Base-by-base conservation (phyloP, 2,888 invertebrate genomes). In the Tuberolachnus salignus region DNA sequence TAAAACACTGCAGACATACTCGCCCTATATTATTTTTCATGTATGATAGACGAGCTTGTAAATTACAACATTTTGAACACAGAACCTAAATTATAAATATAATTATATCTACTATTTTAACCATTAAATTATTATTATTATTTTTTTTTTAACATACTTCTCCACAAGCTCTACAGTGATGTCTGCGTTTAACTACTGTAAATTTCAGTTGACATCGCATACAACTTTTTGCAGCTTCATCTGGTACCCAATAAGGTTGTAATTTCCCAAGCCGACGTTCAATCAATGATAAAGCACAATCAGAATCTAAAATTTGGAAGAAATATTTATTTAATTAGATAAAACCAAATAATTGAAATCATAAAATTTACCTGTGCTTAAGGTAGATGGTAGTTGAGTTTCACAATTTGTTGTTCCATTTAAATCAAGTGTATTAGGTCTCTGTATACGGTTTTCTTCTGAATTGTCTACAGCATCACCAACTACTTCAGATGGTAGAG, bases 181-280 rank as follows among this genome's bases (percentile, higher is more conserved):
- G 88, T 53, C 95, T 88, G 61, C 94, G 88, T 85, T 92, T 92
- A 70, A 94, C 89, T 82, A 95, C 89, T 1, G 92, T 94, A 85
- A 95, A 96, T 85, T 91, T 92, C 64, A 88, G 86, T 81, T 91
- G 90, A 85, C 95, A 95, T 82, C 92, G 90, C 91, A 95, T 92
- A 84, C 95, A 95, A 82, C 88, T 88, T n/a, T 89, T 87, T 9
- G 94, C 92, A 83, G 93, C 92, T 4, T 90, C 88, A 85, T 96
- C 95, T 0, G 94, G 94, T 72, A 95, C 90, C 95, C 95, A 95
- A 83, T 91, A 89, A 0, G 95, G 95, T 16, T 92, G 91, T 78
- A 91, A 88, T 84, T 91, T 90, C 1, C 94, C 94, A 75, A 94
- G 85, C 72, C 73, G 80, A 19, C 82, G 81, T 69, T 83, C 83